Conservation (phyloP, 2,797 vertebrate genomes). For the Borostomias antarcticus region DNA sequence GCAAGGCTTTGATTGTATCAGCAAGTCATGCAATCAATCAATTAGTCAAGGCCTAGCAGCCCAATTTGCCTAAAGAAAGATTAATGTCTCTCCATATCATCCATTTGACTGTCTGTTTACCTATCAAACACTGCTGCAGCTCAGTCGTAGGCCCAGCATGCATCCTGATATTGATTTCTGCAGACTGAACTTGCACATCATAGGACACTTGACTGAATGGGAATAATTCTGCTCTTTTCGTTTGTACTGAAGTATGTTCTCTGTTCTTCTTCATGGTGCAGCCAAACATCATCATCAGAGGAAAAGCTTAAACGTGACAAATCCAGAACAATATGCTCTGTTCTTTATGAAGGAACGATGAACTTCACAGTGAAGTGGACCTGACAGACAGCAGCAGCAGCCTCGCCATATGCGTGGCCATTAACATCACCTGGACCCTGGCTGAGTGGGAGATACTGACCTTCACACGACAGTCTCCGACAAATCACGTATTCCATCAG, state of each 20-base stretch:
- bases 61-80: constrained; percentile 76
- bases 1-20: constrained; percentile 77
- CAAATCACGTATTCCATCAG: constrained; percentile 37
- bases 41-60: constrained; percentile 66
- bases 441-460: constrained; percentile 16
- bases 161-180: constrained; percentile 65
- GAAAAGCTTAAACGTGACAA: constrained; percentile 48
- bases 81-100: constrained; percentile 69
- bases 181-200: constrained; percentile 73
- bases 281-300: constrained; percentile 53
- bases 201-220: constrained; percentile 63
- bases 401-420: constrained; percentile 17
- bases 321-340: constrained; percentile 9
- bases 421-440: constrained; percentile 17
- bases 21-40: constrained; percentile 73
- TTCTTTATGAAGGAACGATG: constrained; percentile 4
- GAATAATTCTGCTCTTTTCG: constrained; percentile 63
- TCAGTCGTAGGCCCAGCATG: constrained; percentile 66
- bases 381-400: constrained; percentile 9
- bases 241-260: constrained; percentile 50
- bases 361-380: constrained; percentile 21
- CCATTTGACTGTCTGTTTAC: constrained; percentile 69
- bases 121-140: constrained; percentile 71
- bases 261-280: constrained; percentile 43
- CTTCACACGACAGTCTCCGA: constrained; percentile 16